Base-by-base conservation (phyloP, 2,113 vertebrate species). In the Hipposideros armiger region DNA sequence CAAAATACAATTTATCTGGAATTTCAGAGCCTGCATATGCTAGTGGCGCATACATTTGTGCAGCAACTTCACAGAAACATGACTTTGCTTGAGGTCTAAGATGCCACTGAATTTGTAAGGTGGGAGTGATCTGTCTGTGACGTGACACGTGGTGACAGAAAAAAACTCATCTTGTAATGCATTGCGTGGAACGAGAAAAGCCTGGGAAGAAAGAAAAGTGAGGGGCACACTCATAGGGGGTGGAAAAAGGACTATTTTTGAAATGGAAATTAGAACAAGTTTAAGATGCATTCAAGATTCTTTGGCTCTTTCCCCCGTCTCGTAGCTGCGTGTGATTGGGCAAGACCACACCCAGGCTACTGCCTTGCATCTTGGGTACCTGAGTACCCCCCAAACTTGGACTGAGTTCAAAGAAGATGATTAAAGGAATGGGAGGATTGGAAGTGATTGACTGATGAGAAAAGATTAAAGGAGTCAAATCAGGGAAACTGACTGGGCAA, bases 371-470 rank as follows among this genome's bases (percentile, higher is more conserved):
- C 83, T n/a, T 90, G 91, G 91, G 82, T 94, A 96, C 89, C 92
- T 85, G 91, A 86, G 64, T 77, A 81, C 91, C 69, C 69, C 80
- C 0, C 8, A 87, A 80, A 32, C 86, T 90, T 93, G 96, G 94
- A 87, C 74, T 22, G 56, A 97, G 89, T 97, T 98, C 97, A 97
- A 96, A 96, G 95, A 62, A 95, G 80, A 52, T 94, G 95, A 96
- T 98, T 76, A 97, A 96, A 97, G 93, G 54, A 93, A 92, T 11
- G 24, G 20, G 20, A 42, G 54, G 50, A 94, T 89, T 96, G 89
- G 83, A 96, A 87, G 64, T 91, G 92, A 96, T 45, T 96, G 92
- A 96, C 90, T 90, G 88, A 88, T 66, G 91, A 90, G 91, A 78
- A 96, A 93, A 97, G 95, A 95, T 96, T 80, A 97, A 97, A 98